These are phyloP conservation scores for Allygus modestus DNA, from an alignment of 2,888 invertebrate species.

Conservation along the genomic window DNA sequence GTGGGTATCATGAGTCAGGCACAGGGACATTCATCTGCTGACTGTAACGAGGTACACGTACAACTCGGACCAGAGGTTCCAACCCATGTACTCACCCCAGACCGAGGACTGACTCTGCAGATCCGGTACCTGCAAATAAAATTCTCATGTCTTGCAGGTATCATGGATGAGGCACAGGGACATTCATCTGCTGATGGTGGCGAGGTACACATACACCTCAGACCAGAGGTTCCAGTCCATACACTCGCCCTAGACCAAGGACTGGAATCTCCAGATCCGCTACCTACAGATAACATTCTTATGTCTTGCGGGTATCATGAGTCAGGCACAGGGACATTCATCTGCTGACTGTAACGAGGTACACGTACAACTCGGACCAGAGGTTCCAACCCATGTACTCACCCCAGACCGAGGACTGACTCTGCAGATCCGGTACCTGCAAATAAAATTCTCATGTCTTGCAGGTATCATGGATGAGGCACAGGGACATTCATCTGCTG, in stretches of 20 bases:
- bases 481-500: conserved; percentile 92
- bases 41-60: too few species aligned
- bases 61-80: too few species aligned
- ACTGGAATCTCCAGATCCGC: conserved; percentile 90
- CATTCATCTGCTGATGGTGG: conserved; percentile 92
- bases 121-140: too few species aligned
- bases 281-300: too few species aligned
- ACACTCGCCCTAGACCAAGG: conserved; percentile 88
- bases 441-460: too few species aligned
- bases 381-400: conserved; percentile 92
- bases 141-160: too few species aligned
- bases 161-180: conserved; percentile 96
- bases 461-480: conserved; percentile 95
- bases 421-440: too few species aligned
- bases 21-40: too few species aligned
- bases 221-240: conserved; percentile 95
- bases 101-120: too few species aligned
- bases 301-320: conserved; percentile 96
- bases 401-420: conserved; percentile 62
- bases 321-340: conserved; percentile 94
- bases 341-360: conserved; percentile 91
- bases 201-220: conserved; percentile 93
- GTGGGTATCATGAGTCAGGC: too few species aligned
- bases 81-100: too few species aligned
- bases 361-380: conserved; percentile 95